Conservation (phyloP, 2,113 vertebrate species). For the Acanthochromis polyacanthus region DNA sequence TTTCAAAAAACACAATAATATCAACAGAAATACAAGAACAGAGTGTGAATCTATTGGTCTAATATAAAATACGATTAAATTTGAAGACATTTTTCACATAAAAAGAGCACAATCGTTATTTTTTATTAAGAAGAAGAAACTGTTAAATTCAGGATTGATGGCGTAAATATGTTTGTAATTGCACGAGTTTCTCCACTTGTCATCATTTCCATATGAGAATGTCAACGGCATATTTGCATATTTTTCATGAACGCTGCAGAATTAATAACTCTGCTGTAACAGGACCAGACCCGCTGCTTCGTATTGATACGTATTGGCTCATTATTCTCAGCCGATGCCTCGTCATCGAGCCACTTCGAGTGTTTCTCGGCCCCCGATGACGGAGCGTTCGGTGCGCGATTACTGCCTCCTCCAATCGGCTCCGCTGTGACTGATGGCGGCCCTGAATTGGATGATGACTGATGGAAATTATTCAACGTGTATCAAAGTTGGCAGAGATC, state of each 20-base stretch:
- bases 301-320: slow-evolving; percentile 61
- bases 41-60: no score
- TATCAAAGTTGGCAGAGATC: slow-evolving; percentile 56
- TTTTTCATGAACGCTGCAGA: slow-evolving; percentile 56
- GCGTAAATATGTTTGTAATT: neutral
- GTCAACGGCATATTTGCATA: slow-evolving; percentile 62
- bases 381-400: neutral
- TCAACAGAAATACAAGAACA: no score
- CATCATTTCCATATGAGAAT: slow-evolving; percentile 70
- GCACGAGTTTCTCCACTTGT: neutral
- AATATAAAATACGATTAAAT: no score
- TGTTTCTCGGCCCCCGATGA: slow-evolving; percentile 33
- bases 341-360: slow-evolving; percentile 49
- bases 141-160: neutral
- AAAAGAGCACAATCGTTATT: no score
- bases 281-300: slow-evolving; percentile 51
- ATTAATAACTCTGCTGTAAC: slow-evolving; percentile 60
- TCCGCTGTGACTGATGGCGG: slow-evolving; percentile 33
- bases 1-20: no score
- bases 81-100: no score
- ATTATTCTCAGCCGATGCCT: slow-evolving; percentile 48
- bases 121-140: no score
- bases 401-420: slow-evolving; percentile 27
- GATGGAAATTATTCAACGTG: slow-evolving; percentile 50
- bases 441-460: slow-evolving; percentile 38